Percentiles rank a stretch among this genome's conserved stretches.
Evolutionary conservation across 2,797 vertebrate genomes (phyloP).

Genomic region (Miopithecus talapoin): DNA sequence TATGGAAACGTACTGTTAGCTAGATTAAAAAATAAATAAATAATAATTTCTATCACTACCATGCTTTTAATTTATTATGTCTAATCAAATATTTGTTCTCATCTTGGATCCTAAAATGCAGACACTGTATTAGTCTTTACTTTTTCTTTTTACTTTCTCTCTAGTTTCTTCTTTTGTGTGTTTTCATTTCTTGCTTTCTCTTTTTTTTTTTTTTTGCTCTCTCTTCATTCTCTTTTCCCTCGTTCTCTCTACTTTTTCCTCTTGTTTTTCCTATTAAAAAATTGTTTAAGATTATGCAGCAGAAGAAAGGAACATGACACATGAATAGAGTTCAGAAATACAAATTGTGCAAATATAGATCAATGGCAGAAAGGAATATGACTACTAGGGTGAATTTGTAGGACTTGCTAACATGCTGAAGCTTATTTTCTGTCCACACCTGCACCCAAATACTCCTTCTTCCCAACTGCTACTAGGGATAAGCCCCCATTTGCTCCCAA

Average conservation of each 20-base stretch:
- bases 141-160: background rate
- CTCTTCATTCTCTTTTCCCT: background rate
- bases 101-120: background rate
- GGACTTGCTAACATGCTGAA: background rate
- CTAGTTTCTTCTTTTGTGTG: background rate
- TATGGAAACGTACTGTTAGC: slow-evolving; percentile 20
- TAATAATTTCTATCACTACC: background rate
- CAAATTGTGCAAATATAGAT: background rate
- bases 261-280: background rate
- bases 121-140: background rate
- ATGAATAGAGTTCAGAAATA: background rate
- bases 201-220: background rate
- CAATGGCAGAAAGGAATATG: background rate
- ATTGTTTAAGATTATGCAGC: background rate
- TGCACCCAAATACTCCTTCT: background rate
- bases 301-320: background rate
- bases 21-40: background rate
- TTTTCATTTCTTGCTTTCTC: background rate
- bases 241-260: background rate
- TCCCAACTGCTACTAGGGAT: background rate
- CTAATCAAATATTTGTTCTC: slow-evolving; percentile 24
- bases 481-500: background rate
- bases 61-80: background rate
- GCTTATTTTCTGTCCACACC: background rate
- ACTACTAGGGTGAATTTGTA: background rate